A percentile compares a stretch with the other conserved stretches of the same genome.
Evolutionary conservation across 2,113 vertebrate species (phyloP).

Genomic region (Scomber japonicus): DNA sequence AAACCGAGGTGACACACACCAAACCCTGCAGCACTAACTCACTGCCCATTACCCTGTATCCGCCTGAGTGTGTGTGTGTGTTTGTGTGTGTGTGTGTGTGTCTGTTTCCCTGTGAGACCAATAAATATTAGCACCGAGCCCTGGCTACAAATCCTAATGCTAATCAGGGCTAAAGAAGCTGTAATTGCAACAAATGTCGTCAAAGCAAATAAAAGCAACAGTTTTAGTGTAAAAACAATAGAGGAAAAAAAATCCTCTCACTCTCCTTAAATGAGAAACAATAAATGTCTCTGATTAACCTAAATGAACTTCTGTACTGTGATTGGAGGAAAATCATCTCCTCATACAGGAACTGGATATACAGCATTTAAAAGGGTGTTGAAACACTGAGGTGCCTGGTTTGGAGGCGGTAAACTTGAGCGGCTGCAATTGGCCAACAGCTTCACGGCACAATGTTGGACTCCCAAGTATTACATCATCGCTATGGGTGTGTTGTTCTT

Average conservation of each 20-base stretch:
- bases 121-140: conserved; percentile 53
- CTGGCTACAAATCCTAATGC: conserved; percentile 53
- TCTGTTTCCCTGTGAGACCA: conserved; percentile 17
- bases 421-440: conserved; percentile 11
- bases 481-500: conserved; percentile 30
- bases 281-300: conserved; percentile 1
- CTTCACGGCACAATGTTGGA: background rate
- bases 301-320: conserved; percentile 1
- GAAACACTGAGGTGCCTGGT: conserved; percentile 8
- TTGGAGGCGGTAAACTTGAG: conserved; percentile 7
- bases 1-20: conserved; percentile 70
- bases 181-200: conserved; percentile 25
- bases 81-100: conserved; percentile 14
- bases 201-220: conserved; percentile 28
- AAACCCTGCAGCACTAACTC: conserved; percentile 66
- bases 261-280: background rate
- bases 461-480: conserved; percentile 20
- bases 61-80: conserved; percentile 17
- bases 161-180: conserved; percentile 58
- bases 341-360: conserved; percentile 21
- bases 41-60: conserved; percentile 62
- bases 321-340: conserved; percentile 55
- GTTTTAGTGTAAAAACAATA: conserved; percentile 2
- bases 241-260: background rate
- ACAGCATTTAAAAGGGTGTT: background rate